A percentile compares a stretch with the other conserved stretches of the same genome.
Evolutionary conservation across 92 coral and sea anemone species (phyloP).

Genomic region (Plumapathes pennacea): DNA sequence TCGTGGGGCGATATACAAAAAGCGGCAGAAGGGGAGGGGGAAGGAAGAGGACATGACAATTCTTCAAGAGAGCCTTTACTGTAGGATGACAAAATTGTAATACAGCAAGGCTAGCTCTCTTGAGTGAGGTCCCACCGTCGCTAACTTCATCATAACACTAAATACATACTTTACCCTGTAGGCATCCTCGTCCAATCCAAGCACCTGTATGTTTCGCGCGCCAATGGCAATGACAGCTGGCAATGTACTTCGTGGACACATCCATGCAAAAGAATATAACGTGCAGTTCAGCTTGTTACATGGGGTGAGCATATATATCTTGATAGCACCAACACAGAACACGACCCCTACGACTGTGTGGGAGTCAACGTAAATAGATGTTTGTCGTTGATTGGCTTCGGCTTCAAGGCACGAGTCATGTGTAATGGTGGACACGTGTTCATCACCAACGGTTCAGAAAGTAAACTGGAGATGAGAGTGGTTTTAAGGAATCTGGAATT

Average conservation of each 20-base stretch:
- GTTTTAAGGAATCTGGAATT: slow-evolving; percentile 1
- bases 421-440: slow-evolving; percentile 10
- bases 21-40: too few species aligned
- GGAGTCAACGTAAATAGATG: slow-evolving; percentile 21
- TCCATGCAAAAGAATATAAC: slow-evolving; percentile 34
- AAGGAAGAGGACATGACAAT: too few species aligned
- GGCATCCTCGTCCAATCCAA: not conserved
- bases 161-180: not conserved
- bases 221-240: slow-evolving; percentile 18
- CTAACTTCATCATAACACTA: too few species aligned
- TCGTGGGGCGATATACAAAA: too few species aligned
- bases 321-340: slow-evolving; percentile 39
- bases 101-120: too few species aligned
- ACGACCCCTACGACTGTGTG: slow-evolving; percentile 36
- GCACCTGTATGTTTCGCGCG: slow-evolving; percentile 26
- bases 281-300: slow-evolving; percentile 20
- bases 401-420: slow-evolving; percentile 1
- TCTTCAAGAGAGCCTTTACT: too few species aligned
- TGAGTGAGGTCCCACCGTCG: too few species aligned
- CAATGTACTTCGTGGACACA: slow-evolving; percentile 1
- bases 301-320: slow-evolving; percentile 14
- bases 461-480: not conserved
- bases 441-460: not conserved
- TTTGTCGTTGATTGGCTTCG: slow-evolving; percentile 3
- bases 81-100: too few species aligned